Evolutionary conservation across 1,140 invertebrate species (phyloP).

Genomic region (Tetranychus urticae): DNA sequence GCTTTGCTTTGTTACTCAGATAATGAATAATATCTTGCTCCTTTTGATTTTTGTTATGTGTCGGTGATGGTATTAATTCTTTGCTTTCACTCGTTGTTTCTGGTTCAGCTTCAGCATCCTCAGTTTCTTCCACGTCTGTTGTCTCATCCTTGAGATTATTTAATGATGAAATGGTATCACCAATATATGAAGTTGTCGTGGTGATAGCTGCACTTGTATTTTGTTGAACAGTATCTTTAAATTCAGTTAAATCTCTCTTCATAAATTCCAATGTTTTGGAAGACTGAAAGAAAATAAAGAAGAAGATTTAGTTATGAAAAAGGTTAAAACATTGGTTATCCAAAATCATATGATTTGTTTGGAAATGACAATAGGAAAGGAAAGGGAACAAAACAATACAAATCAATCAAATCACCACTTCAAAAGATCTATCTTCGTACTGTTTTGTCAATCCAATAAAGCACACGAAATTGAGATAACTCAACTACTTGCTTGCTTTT

Average conservation of each 20-base stretch:
- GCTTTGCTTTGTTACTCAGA: background rate
- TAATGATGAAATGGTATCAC: slow-evolving; percentile 24
- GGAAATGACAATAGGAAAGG: background rate
- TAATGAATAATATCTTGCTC: background rate
- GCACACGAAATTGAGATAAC: too few species aligned
- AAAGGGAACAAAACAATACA: too few species aligned
- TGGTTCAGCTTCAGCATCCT: background rate
- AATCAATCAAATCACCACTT: too few species aligned
- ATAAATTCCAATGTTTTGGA: slow-evolving; percentile 44
- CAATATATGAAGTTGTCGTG: slow-evolving; percentile 32
- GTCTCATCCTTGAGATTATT: background rate
- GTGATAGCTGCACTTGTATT: slow-evolving; percentile 33
- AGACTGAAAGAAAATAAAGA: slow-evolving; percentile 24
- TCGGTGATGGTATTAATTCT: background rate
- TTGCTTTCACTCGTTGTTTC: background rate
- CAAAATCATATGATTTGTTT: too few species aligned
- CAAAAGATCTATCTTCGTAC: too few species aligned
- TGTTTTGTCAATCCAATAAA: too few species aligned
- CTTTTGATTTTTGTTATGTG: background rate
- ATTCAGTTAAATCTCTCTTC: slow-evolving; percentile 45
- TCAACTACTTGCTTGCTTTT: too few species aligned
- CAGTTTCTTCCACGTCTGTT: background rate
- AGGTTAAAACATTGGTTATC: too few species aligned
- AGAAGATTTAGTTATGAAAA: too few species aligned
- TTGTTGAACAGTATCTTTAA: slow-evolving; percentile 36